Base-by-base conservation (phyloP, 2,113 vertebrate species). In the Maccullochella peelii region DNA sequence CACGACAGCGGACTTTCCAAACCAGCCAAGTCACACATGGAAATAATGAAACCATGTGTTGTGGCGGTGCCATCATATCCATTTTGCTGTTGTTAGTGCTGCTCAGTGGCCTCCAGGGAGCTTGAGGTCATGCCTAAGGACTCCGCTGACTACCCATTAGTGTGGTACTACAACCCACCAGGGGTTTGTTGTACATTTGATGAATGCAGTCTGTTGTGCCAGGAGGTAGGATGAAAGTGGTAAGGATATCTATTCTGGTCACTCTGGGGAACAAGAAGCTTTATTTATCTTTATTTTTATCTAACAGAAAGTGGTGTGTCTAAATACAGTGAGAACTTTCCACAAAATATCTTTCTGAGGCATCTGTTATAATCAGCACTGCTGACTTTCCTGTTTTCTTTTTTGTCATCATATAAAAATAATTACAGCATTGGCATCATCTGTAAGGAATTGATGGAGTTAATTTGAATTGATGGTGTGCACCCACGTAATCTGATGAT, bases 231-330 rank as follows among this genome's bases (percentile, higher is more conserved):
- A 88, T 86, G 15, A 91, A 87, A 87, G 84, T 47, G 42, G 67
- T 36, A 30, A 61, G 44, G 58, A 61, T 87, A 76, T 85, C 73
- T 69, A 69, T 80, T 86, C 73, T 66, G 25, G 42, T 80, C 63
- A 8, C 88, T 65, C 62, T 16, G 57, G 77, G 63, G 77, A 86
- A 70, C 67, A 40, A 61, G 50, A 79, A 33, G 66, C 54, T 86
- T 84, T 90, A 75, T 90, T 92, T 86, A 33, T 62, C 54, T 86
- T 84, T 90, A 75, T 90, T 92, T 86, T 80, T 80, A 85, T 82
- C 77, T 25, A 33, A 27, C 58, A 70, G 40, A 58, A 55, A 73
- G 59, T 63, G 70, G 58, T 55, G 58, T 55, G 86, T 90, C 74
- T 71, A 36, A 86, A 72, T 86, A 58, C 36, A 55, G 50, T 67